Percentiles rank a stretch among this genome's conserved stretches.
phyloP scores from a whole-genome alignment of 2,113 vertebrate genomes.

The Atrichornis clamosus region DNA sequence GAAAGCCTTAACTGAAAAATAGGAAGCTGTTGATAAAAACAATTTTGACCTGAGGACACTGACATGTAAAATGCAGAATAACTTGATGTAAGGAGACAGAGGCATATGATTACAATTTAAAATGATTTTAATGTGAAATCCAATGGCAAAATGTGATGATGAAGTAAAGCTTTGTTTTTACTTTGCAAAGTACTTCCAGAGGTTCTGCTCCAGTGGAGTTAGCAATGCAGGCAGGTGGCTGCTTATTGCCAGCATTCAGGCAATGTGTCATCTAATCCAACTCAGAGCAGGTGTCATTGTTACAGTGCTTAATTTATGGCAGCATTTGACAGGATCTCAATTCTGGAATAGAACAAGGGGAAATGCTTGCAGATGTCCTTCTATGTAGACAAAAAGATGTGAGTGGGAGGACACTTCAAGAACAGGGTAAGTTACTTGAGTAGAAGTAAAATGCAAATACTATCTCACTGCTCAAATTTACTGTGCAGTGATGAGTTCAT shows the following conservation, averaged over 20 bases:
- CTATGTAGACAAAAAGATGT: not conserved
- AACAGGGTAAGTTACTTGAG: not conserved
- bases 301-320: constrained; percentile 14
- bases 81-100: not conserved
- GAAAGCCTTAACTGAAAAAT: not conserved
- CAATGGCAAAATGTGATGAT: not conserved
- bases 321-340: not conserved
- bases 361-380: not conserved
- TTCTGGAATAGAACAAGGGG: not conserved
- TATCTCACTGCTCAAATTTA: not conserved
- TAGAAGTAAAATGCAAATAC: not conserved
- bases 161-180: not conserved
- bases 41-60: not conserved
- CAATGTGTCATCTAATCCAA: not conserved
- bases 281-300: constrained; percentile 6
- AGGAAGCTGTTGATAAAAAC: not conserved
- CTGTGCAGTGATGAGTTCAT: not conserved
- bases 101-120: not conserved
- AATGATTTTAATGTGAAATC: not conserved
- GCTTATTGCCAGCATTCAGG: not conserved
- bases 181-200: not conserved
- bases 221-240: not conserved
- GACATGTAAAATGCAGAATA: not conserved
- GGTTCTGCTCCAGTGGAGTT: not conserved
- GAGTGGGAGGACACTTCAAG: not conserved